Percentiles rank a stretch among this genome's conserved stretches.
Evolutionary conservation across 2,797 vertebrate genomes (phyloP).

Genomic region (Tapirus indicus): DNA sequence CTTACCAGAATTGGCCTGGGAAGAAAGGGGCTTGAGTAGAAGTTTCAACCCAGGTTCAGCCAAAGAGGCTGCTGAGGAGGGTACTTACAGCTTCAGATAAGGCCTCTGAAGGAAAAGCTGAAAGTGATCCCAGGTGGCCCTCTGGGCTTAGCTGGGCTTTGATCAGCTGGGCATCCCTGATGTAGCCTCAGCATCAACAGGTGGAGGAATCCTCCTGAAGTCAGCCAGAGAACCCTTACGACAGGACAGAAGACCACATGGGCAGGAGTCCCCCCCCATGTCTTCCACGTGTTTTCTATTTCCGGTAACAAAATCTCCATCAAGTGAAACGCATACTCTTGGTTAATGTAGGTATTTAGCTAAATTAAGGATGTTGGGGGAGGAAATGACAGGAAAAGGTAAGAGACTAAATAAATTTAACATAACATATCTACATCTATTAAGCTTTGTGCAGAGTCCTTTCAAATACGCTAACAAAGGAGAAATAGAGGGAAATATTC

Average conservation of each 20-base stretch:
- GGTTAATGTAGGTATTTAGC: not conserved
- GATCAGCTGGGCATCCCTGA: not conserved
- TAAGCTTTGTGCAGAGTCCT: not conserved
- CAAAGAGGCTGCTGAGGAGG: not conserved
- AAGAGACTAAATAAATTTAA: constrained; percentile 6
- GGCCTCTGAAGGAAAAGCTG: not conserved
- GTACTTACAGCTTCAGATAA: not conserved
- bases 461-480: not conserved
- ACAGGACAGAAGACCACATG: not conserved
- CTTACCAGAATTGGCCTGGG: not conserved
- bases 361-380: not conserved
- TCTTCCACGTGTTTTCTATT: not conserved
- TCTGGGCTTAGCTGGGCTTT: not conserved
- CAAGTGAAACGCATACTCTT: not conserved
- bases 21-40: not conserved
- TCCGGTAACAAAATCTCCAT: not conserved
- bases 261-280: not conserved
- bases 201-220: not conserved
- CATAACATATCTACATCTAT: not conserved
- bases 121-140: not conserved
- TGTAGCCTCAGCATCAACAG: not conserved
- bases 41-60: not conserved
- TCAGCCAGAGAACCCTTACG: not conserved
- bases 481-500: not conserved
- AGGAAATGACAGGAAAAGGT: not conserved